Conservation (phyloP, 2,113 vertebrate genomes). For the Sapajus apella region DNA sequence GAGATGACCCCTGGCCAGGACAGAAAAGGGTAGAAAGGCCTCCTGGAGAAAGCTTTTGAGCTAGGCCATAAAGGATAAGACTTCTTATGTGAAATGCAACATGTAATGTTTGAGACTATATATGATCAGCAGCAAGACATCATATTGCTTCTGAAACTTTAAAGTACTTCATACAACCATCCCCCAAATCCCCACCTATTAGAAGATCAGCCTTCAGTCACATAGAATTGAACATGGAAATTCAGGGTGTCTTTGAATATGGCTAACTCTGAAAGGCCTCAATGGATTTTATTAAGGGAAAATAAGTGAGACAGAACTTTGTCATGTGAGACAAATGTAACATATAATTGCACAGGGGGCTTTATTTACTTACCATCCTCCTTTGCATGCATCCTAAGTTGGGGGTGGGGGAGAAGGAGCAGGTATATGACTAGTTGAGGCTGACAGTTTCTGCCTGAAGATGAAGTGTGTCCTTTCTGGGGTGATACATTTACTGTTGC, state of each 20-base stretch:
- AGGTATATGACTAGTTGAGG: not conserved
- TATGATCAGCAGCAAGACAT: not conserved
- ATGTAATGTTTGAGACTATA: not conserved
- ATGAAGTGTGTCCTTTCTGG: not conserved
- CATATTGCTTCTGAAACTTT: not conserved
- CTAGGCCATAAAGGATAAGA: not conserved
- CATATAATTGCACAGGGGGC: not conserved
- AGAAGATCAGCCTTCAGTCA: not conserved
- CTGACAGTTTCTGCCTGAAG: not conserved
- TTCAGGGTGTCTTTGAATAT: not conserved
- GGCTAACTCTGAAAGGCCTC: not conserved
- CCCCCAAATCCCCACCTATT: not conserved
- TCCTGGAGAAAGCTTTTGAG: not conserved
- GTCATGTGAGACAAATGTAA: not conserved
- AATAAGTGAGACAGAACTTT: not conserved
- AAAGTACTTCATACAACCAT: not conserved
- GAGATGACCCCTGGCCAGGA: not conserved
- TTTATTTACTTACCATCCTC: not conserved
- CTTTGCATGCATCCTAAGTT: not conserved
- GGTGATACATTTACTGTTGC: not conserved
- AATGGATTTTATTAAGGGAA: not conserved
- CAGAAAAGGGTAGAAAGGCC: not conserved
- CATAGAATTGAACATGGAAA: not conserved
- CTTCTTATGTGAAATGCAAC: not conserved
- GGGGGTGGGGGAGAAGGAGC: rapidly evolving